Base-by-base conservation (phyloP, 2,888 invertebrate genomes). In the Calameuta idolon region DNA sequence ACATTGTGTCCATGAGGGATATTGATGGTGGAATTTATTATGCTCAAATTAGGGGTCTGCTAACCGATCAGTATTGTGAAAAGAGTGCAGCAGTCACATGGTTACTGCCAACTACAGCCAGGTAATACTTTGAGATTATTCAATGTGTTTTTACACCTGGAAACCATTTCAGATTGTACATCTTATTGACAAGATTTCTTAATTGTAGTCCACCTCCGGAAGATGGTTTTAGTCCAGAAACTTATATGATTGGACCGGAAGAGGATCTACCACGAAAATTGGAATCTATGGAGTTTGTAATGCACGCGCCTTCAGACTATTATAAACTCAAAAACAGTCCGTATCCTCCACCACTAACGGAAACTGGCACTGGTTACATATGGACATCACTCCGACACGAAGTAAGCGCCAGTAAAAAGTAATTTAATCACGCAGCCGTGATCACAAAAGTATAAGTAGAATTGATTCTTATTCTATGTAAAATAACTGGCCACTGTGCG, bases 261-360 rank as follows among this genome's bases (percentile, higher is more conserved):
- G 98, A 98, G 92, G 98, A 98, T 83, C 92, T 97, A 2, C 96
- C 98, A 0, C 93, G 98, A 11, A 96, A 95, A 90, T 92, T 98
- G 76, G 96, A 96, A 40, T 96, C 94, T 84, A 95, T 98, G 95
- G 96, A 97, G 88, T 98, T 98, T 92, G 95, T 98, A 31, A 97
- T 98, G 96, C 98, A 97, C 88, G 97, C 98, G 0, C 98, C 98
- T 0, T 97, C 97, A 0, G 97, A 98, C 90, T 98, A 98, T 92
- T 97, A 95, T 91, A 95, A 95, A 88, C 93, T 96, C 12, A 94
- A 94, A 84, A 95, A 93, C 82, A 95, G 95, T 23, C 97, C 97
- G 0, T 97, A 96, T 90, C 96, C 97, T 0, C 91, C 93, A 69
- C 92, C 93, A 0, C 85, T 88, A 3, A 83, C 85, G n/a, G 91